Percentiles rank a stretch among this genome's conserved stretches.
Conservation (phyloP, 2,888 invertebrate genomes). For the Barypeithes pellucidus region DNA sequence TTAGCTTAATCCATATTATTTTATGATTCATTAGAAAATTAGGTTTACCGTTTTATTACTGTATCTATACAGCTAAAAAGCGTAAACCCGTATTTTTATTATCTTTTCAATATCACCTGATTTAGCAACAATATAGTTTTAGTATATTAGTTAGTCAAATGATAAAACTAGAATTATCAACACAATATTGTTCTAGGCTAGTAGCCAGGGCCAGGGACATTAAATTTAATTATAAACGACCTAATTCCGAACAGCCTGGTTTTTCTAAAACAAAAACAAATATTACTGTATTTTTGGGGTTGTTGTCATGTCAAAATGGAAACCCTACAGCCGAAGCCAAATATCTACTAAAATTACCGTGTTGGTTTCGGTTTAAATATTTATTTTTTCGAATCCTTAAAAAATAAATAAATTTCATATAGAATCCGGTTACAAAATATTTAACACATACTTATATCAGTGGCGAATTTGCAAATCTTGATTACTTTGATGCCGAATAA, state of each 20-base stretch:
- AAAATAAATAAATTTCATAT: too few species aligned
- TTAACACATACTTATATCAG: too few species aligned
- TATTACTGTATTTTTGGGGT: too few species aligned
- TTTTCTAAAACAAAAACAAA: too few species aligned
- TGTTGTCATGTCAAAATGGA: too few species aligned
- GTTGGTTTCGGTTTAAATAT: too few species aligned
- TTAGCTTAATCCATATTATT: conserved; percentile 16
- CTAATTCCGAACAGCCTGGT: not conserved
- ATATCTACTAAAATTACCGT: too few species aligned
- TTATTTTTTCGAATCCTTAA: too few species aligned
- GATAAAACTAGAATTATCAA: not conserved
- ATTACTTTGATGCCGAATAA: too few species aligned
- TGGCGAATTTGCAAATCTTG: too few species aligned
- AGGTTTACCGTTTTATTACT: conserved; percentile 9
- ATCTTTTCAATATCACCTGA: conserved; percentile 11
- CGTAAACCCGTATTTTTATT: not conserved
- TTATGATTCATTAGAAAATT: conserved; percentile 19
- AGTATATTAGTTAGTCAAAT: not conserved
- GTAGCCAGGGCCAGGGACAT: not conserved
- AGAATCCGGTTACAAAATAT: too few species aligned
- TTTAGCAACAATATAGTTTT: not conserved
- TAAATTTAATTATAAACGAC: not conserved
- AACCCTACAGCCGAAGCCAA: too few species aligned
- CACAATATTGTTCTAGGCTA: not conserved
- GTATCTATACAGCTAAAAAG: not conserved